Percentiles rank a stretch among this genome's conserved stretches.
Conservation (phyloP, 2,113 vertebrate species). For the Ammodytes marinus region DNA sequence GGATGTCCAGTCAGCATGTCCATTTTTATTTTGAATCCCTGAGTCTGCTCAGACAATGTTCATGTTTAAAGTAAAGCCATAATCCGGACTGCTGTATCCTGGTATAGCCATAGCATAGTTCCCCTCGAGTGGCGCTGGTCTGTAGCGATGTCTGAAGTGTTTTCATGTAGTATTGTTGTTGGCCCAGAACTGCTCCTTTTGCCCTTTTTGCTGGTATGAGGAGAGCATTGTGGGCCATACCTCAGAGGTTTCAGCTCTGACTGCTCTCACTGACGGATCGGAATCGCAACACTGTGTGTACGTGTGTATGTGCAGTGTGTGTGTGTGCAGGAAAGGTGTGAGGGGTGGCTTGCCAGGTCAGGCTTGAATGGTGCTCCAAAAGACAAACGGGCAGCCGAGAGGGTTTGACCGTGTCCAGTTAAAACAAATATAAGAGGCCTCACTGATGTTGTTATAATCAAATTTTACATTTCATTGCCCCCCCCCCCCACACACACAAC, state of each 20-base stretch:
- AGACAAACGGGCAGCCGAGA: conserved; percentile 63
- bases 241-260: conserved; percentile 49
- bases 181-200: conserved; percentile 38
- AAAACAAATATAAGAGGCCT: conserved; percentile 70
- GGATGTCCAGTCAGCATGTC: conserved; percentile 49
- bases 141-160: conserved; percentile 54
- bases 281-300: conserved; percentile 2
- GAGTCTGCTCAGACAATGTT: conserved; percentile 39
- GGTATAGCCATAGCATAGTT: conserved; percentile 71
- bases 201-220: conserved; percentile 44
- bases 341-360: conserved; percentile 43
- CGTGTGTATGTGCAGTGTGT: not conserved
- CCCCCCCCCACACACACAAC: not conserved
- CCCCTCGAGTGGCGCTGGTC: conserved; percentile 55
- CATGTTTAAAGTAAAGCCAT: conserved; percentile 61
- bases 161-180: conserved; percentile 64
- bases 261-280: conserved; percentile 15
- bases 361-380: conserved; percentile 51
- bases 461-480: conserved; percentile 56
- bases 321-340: conserved; percentile 30
- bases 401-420: conserved; percentile 59
- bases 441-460: conserved; percentile 54
- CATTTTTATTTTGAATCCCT: conserved; percentile 59
- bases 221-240: conserved; percentile 37
- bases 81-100: conserved; percentile 39